A percentile compares a stretch with the other conserved stretches of the same genome.
These are phyloP conservation scores for Isichthys henryi DNA, from an alignment of 2,113 vertebrate species.

Conservation along the genomic window DNA sequence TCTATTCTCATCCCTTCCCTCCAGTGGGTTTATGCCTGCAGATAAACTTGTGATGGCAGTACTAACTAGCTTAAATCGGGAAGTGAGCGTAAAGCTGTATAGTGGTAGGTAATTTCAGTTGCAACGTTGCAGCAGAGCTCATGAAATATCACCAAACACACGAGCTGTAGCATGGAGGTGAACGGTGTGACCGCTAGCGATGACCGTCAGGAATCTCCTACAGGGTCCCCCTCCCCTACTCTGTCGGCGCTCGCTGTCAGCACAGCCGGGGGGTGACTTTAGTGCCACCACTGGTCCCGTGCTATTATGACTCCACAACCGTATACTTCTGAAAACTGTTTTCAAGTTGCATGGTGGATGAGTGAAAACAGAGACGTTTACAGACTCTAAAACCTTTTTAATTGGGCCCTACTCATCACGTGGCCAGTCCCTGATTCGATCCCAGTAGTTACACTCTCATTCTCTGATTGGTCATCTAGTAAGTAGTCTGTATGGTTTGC, in stretches of 20 bases:
- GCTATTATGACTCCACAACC: not conserved
- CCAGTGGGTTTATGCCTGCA: not conserved
- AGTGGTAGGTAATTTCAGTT: not conserved
- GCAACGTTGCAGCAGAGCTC: not conserved
- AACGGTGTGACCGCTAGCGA: not conserved
- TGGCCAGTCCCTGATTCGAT: not conserved
- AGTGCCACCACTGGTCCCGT: not conserved
- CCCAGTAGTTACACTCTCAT: not conserved
- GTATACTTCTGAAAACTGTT: not conserved
- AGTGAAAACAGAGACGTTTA: not conserved
- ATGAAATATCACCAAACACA: not conserved
- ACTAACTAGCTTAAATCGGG: not conserved
- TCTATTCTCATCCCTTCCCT: not conserved
- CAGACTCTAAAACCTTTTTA: not conserved
- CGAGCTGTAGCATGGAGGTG: not conserved
- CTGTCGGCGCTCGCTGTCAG: not conserved
- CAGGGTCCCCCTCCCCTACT: not conserved
- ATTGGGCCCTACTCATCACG: not conserved
- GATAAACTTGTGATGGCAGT: not conserved
- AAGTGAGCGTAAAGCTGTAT: not conserved
- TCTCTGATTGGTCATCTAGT: no score
- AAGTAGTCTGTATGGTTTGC: no score
- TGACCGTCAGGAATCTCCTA: not conserved
- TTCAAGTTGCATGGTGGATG: not conserved
- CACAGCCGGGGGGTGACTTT: not conserved